Conservation (phyloP, 2,888 invertebrate species). For the Agrotis clavis region DNA sequence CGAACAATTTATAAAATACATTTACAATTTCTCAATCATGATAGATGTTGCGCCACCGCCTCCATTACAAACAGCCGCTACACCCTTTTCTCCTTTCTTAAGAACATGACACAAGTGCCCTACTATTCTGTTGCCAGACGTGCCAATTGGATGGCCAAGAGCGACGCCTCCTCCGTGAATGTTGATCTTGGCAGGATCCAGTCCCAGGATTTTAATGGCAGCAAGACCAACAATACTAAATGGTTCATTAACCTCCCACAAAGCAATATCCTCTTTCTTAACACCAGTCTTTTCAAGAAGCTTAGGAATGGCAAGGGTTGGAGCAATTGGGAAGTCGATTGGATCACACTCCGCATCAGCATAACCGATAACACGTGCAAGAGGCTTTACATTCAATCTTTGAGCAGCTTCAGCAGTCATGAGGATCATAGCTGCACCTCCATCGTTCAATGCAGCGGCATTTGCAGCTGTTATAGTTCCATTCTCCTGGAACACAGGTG, state of each 20-base stretch:
- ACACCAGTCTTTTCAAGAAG: conserved; percentile 96
- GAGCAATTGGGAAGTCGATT: conserved; percentile 99
- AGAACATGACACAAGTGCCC: conserved; percentile 97
- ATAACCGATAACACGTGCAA: conserved; percentile 97
- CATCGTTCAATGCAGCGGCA: conserved; percentile 99
- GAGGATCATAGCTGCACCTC: conserved; percentile 97
- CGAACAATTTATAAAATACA: conserved; percentile 61
- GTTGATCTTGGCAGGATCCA: conserved; percentile 97
- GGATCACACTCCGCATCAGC: conserved; percentile 98
- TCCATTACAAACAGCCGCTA: conserved; percentile 99
- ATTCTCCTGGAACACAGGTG: conserved; percentile 98
- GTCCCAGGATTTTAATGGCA: conserved; percentile 95
- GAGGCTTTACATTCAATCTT: conserved; percentile 95
- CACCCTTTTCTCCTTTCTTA: conserved; percentile 97
- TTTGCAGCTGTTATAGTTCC: conserved; percentile 99
- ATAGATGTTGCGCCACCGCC: conserved; percentile 99
- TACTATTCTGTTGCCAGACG: conserved; percentile 99
- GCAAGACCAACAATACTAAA: conserved; percentile 99
- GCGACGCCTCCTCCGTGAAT: conserved; percentile 99
- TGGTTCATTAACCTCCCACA: conserved; percentile 99
- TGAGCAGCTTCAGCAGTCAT: conserved; percentile 95
- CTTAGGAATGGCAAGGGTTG: conserved; percentile 97
- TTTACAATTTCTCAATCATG: conserved; percentile 98
- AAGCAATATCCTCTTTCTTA: conserved; percentile 95
- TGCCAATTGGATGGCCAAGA: conserved; percentile 99